phyloP scores from a whole-genome alignment of 53 echinoderm and acorn worm genomes.

The Luidia sarsii region DNA sequence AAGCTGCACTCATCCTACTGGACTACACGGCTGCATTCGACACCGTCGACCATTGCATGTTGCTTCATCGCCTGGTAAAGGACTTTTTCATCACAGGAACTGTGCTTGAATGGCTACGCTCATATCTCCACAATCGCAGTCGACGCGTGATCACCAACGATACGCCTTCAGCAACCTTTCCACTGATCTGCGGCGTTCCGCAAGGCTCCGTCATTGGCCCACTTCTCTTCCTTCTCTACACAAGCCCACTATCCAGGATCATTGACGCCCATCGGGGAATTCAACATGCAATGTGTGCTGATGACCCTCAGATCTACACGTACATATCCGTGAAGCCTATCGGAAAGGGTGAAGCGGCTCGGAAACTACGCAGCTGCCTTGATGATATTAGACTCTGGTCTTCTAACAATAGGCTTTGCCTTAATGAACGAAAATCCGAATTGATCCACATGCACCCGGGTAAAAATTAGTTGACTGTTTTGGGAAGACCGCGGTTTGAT shows the following conservation, averaged over 20 bases:
- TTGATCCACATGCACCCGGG: slow-evolving; percentile 18
- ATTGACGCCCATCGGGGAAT: slow-evolving; percentile 8
- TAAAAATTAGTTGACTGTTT: no score
- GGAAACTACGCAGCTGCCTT: not conserved
- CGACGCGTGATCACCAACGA: slow-evolving; percentile 20
- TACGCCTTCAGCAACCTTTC: slow-evolving; percentile 4
- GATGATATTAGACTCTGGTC: slow-evolving; percentile 30
- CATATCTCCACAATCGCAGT: slow-evolving; percentile 21
- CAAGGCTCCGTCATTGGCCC: slow-evolving; percentile 53
- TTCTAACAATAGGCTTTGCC: not conserved
- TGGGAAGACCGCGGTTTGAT: no score
- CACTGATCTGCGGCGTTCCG: slow-evolving; percentile 48
- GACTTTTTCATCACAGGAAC: slow-evolving; percentile 10
- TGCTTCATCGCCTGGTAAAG: not conserved
- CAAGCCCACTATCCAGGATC: slow-evolving; percentile 7
- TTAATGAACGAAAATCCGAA: slow-evolving; percentile 18
- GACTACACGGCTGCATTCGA: not conserved
- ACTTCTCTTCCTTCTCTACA: slow-evolving; percentile 25
- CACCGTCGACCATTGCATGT: not conserved
- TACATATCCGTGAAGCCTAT: slow-evolving; percentile 19
- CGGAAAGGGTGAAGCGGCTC: not conserved
- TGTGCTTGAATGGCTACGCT: slow-evolving; percentile 23
- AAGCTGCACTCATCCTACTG: not conserved
- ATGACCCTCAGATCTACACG: slow-evolving; percentile 21
- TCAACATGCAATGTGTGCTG: slow-evolving; percentile 12